A percentile compares a stretch with the other conserved stretches of the same genome.
These are phyloP conservation scores for Bombus balteatus DNA, from an alignment of 1,140 invertebrate genomes.

Conservation along the genomic window DNA sequence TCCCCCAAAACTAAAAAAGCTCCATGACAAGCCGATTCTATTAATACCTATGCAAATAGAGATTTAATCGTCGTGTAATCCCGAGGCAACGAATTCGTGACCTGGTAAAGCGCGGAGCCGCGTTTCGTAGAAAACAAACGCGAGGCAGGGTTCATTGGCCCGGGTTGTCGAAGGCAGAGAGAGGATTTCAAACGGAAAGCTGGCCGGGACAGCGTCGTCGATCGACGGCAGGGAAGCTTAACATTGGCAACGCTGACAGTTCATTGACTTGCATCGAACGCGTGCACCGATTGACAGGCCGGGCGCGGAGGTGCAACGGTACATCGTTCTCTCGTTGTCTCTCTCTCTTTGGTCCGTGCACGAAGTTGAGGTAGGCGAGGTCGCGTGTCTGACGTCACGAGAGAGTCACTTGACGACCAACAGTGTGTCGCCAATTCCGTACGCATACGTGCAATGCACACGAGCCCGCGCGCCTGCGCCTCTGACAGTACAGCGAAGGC, in stretches of 20 bases:
- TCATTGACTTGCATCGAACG: slow-evolving; percentile 70
- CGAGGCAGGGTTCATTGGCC: slow-evolving; percentile 13
- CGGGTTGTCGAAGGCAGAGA: neutral
- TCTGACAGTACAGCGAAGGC: neutral
- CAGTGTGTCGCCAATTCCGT: slow-evolving; percentile 67
- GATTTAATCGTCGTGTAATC: neutral
- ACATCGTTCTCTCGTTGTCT: slow-evolving; percentile 71
- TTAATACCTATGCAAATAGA: neutral
- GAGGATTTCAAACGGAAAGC: slow-evolving; percentile 17
- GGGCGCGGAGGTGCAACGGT: slow-evolving; percentile 75
- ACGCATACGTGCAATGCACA: slow-evolving; percentile 56
- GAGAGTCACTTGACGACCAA: slow-evolving; percentile 70
- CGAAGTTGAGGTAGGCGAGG: slow-evolving; percentile 81
- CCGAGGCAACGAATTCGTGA: neutral
- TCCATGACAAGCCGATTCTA: neutral
- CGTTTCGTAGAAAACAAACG: slow-evolving; percentile 31
- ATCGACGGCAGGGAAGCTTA: slow-evolving; percentile 39
- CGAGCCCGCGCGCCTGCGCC: slow-evolving; percentile 58
- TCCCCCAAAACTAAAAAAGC: neutral
- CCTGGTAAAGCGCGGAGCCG: neutral
- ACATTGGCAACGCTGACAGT: slow-evolving; percentile 67
- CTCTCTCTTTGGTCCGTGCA: slow-evolving; percentile 50
- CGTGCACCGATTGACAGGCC: slow-evolving; percentile 67
- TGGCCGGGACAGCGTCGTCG: neutral
- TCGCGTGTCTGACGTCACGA: slow-evolving; percentile 78